Conservation (phyloP, 2,797 vertebrate genomes). For the Moxostoma hubbsi region DNA sequence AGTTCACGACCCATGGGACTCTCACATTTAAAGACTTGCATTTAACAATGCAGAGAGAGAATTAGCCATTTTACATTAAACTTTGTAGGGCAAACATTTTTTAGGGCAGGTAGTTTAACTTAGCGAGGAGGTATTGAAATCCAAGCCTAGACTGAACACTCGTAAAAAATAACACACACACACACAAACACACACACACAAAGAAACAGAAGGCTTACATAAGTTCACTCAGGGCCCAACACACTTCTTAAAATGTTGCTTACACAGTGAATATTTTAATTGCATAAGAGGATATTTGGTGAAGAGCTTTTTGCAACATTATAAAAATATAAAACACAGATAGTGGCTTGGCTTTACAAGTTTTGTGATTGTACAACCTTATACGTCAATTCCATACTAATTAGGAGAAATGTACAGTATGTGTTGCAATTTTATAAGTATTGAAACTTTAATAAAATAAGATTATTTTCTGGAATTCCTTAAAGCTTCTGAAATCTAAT, state of each 20-base stretch:
- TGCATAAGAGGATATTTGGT: neutral
- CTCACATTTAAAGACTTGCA: conserved; percentile 30
- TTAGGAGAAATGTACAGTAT: neutral
- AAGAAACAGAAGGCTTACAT: conserved; percentile 2
- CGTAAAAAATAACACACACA: too few species aligned
- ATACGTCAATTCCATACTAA: conserved; percentile 2
- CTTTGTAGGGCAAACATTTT: neutral
- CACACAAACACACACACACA: too few species aligned
- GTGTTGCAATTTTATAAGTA: neutral
- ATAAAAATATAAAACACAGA: neutral
- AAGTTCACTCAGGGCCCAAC: conserved; percentile 17
- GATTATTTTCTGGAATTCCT: too few species aligned
- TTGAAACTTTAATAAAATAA: neutral
- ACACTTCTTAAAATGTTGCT: conserved; percentile 1
- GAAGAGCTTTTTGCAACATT: conserved; percentile 5
- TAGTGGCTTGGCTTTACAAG: conserved; percentile 15
- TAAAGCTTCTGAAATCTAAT: too few species aligned
- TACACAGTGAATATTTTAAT: neutral
- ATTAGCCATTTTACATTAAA: conserved; percentile 26
- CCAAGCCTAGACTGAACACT: neutral
- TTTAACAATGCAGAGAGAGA: conserved; percentile 41
- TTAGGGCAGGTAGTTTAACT: conserved; percentile 15
- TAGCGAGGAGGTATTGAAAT: conserved; percentile 7
- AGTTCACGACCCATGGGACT: neutral
- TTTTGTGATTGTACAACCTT: conserved; percentile 1